Conservation (phyloP, 2,888 invertebrate genomes). For the Lasioglossum calceatum region DNA sequence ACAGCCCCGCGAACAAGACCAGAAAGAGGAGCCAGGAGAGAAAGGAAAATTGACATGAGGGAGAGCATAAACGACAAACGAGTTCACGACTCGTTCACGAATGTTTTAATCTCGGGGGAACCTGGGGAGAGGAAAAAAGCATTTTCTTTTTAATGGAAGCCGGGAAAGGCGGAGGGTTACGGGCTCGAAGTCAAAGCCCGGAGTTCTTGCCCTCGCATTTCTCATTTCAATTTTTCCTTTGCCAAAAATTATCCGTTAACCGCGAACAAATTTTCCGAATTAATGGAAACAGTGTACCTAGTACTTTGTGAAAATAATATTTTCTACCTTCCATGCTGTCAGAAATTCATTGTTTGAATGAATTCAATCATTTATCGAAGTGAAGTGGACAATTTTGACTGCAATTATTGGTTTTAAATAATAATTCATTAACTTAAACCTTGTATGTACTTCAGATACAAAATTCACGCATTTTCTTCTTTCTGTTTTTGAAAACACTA, state of each 20-base stretch:
- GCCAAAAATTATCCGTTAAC: slow-evolving; percentile 6
- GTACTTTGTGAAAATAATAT: background rate
- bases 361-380: background rate
- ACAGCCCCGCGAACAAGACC: slow-evolving; percentile 32
- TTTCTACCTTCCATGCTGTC: background rate
- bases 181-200: slow-evolving; percentile 38
- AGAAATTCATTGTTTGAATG: background rate
- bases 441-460: background rate
- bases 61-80: slow-evolving; percentile 75
- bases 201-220: slow-evolving; percentile 52
- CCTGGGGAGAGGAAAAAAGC: slow-evolving; percentile 62
- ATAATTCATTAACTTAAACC: background rate
- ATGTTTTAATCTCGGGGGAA: slow-evolving; percentile 77
- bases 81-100: slow-evolving; percentile 76
- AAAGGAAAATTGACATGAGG: slow-evolving; percentile 44
- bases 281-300: background rate
- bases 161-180: slow-evolving; percentile 53
- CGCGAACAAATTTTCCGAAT: background rate
- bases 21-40: slow-evolving; percentile 37
- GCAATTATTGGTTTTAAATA: background rate
- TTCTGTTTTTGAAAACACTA: background rate
- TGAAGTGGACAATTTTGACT: background rate
- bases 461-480: background rate
- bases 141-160: slow-evolving; percentile 73
- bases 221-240: slow-evolving; percentile 14